phyloP scores from a whole-genome alignment of 2,113 vertebrate genomes.

The Tragulus kanchil region DNA sequence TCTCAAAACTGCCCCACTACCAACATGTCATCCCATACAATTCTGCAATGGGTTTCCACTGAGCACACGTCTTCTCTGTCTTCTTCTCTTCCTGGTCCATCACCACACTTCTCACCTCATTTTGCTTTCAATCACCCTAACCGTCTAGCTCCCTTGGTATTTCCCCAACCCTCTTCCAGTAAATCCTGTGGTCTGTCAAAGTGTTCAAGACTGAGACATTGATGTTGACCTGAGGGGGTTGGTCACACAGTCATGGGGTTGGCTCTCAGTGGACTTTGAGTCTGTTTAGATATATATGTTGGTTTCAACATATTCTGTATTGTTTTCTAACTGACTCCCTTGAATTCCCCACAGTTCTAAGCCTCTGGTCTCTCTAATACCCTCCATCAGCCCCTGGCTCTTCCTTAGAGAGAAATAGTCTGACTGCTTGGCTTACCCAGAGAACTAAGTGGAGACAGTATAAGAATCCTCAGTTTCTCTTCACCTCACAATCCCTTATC shows the following conservation, averaged over 20 bases:
- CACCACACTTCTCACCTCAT: fast-evolving
- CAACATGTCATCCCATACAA: background rate
- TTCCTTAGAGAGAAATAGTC: background rate
- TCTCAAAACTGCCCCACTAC: background rate
- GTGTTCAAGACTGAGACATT: background rate
- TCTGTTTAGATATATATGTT: too few relatives aligned
- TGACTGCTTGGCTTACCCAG: background rate
- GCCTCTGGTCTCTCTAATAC: background rate
- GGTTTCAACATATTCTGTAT: background rate
- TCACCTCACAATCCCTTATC: background rate
- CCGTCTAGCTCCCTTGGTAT: background rate
- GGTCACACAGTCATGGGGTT: fast-evolving
- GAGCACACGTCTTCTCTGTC: background rate
- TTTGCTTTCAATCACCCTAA: background rate
- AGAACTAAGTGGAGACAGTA: background rate
- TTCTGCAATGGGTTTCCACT: background rate
- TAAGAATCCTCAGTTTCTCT: background rate
- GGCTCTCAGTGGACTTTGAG: background rate
- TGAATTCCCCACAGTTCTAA: background rate
- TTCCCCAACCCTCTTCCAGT: background rate
- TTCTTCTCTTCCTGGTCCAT: background rate
- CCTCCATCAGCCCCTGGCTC: background rate
- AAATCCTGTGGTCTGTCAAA: background rate
- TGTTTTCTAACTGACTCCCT: background rate
- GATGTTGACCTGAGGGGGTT: background rate